phyloP scores from a whole-genome alignment of 2,797 vertebrate species.

The Helicolenus hilgendorfi region DNA sequence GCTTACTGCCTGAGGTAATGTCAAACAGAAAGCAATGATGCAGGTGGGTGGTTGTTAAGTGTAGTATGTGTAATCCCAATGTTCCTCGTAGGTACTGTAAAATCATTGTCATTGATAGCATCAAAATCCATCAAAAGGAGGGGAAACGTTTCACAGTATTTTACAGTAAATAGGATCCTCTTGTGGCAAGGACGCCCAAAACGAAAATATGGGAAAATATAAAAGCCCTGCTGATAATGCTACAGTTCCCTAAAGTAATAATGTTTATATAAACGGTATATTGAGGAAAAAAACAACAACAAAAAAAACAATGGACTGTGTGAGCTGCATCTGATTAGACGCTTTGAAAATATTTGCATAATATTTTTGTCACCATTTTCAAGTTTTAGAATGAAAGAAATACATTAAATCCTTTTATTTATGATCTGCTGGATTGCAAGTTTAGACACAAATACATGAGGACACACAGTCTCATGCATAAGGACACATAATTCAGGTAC shows the following conservation, averaged over 20 bases:
- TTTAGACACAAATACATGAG: not conserved
- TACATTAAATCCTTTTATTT: not conserved
- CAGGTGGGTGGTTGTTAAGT: conserved; percentile 9
- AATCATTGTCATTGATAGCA: not conserved
- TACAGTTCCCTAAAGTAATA: not conserved
- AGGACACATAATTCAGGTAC: not conserved
- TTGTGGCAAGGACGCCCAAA: not conserved
- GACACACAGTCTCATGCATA: not conserved
- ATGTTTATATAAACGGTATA: not conserved
- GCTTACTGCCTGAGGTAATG: conserved; percentile 7
- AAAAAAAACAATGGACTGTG: not conserved
- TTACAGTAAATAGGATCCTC: not conserved
- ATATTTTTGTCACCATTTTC: not conserved
- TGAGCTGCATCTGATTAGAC: not conserved
- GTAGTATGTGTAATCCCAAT: not conserved
- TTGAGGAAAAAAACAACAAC: not conserved
- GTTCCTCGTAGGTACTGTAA: not conserved
- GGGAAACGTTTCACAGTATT: not conserved
- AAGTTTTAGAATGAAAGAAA: not conserved
- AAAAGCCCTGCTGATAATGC: not conserved
- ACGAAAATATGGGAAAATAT: not conserved
- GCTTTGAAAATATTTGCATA: not conserved
- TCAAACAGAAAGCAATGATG: conserved; percentile 21
- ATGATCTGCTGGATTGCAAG: not conserved
- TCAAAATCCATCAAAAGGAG: conserved; percentile 9